phyloP scores from a whole-genome alignment of 2,797 vertebrate species.

The Lepus oiostolus region DNA sequence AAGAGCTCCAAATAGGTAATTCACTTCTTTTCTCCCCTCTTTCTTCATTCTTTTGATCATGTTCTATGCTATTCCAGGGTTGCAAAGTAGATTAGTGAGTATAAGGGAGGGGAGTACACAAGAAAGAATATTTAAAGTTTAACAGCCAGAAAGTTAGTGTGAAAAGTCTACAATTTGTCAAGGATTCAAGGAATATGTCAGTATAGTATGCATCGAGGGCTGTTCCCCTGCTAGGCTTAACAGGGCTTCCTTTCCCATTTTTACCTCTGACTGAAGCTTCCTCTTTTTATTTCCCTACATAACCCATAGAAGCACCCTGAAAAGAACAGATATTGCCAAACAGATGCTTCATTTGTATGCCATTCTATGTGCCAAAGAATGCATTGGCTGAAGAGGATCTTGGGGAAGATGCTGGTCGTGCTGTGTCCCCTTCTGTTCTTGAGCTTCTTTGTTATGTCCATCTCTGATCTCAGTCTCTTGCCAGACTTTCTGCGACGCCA shows the following conservation, averaged over 20 bases:
- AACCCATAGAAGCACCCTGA: neutral
- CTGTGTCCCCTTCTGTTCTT: neutral
- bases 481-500: neutral
- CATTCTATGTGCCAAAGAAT: neutral
- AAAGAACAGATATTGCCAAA: neutral
- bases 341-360: accelerated
- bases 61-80: neutral
- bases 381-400: neutral
- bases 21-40: neutral
- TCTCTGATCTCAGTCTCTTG: neutral
- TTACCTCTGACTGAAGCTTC: neutral
- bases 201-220: neutral
- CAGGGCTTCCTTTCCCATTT: neutral
- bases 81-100: neutral
- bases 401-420: neutral
- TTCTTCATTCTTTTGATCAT: neutral
- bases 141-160: neutral
- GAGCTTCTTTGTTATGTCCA: no score
- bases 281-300: neutral
- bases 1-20: no score
- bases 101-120: neutral
- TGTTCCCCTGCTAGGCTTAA: neutral
- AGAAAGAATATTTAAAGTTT: neutral
- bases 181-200: neutral
- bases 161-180: neutral